phyloP scores from a whole-genome alignment of 2,888 invertebrate species.

The Caradrina clavipalpis region DNA sequence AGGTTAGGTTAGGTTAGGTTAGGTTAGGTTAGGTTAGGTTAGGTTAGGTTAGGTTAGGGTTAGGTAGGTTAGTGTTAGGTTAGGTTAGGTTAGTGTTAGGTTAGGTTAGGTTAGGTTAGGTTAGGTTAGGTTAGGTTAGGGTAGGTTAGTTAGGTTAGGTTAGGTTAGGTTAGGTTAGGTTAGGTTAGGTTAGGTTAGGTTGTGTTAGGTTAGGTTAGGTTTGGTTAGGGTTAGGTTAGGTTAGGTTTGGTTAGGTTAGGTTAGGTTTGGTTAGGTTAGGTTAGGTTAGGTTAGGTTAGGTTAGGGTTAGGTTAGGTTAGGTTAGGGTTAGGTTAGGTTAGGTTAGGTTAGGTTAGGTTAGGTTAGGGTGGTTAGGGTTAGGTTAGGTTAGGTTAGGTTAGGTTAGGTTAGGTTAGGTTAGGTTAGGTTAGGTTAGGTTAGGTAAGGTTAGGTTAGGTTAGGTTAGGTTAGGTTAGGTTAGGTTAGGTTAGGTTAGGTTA shows the following conservation, averaged over 20 bases:
- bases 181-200: conserved; percentile 44
- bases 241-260: conserved; percentile 60
- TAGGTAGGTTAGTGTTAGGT: conserved; percentile 56
- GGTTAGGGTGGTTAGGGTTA: conserved; percentile 15
- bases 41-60: conserved; percentile 49
- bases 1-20: conserved; percentile 56
- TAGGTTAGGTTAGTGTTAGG: conserved; percentile 58
- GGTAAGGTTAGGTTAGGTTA: conserved; percentile 48
- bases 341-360: conserved; percentile 62
- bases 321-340: conserved; percentile 47
- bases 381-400: conserved; percentile 24
- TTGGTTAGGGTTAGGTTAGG: conserved; percentile 56
- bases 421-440: conserved; percentile 48
- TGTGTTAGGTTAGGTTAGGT: conserved; percentile 58
- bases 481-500: conserved; percentile 48
- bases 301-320: conserved; percentile 60
- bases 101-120: conserved; percentile 58
- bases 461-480: conserved; percentile 54
- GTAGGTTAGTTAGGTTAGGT: conserved; percentile 62
- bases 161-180: conserved; percentile 62
- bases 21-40: conserved; percentile 50
- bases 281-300: conserved; percentile 61
- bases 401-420: conserved; percentile 53
- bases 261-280: conserved; percentile 59
- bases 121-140: conserved; percentile 64